Evolutionary conservation across 2,888 invertebrate genomes (phyloP).

Genomic region (Chymomyza amoena): DNA sequence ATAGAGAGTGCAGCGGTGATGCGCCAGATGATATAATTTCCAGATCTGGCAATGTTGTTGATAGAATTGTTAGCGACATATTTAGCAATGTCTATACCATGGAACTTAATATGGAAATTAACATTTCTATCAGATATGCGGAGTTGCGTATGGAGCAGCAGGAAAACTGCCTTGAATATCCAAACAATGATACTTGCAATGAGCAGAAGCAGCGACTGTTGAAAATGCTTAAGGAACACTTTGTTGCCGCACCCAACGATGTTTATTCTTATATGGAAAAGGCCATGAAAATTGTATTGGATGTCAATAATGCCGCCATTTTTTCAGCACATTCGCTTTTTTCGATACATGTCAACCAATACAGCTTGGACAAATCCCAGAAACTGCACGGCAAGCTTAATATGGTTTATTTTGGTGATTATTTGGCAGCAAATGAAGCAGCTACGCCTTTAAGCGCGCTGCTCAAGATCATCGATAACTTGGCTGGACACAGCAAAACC

Average conservation of each 20-base stretch:
- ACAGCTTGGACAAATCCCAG: conserved; percentile 19
- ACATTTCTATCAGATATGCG: conserved; percentile 35
- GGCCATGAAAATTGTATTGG: conserved; percentile 2
- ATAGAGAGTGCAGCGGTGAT: not conserved
- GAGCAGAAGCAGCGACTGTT: not conserved
- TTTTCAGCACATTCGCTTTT: conserved; percentile 25
- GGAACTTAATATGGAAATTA: conserved; percentile 35
- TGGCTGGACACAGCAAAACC: conserved; percentile 38
- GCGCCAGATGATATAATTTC: not conserved
- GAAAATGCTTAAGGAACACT: conserved; percentile 14
- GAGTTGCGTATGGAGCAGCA: conserved; percentile 5
- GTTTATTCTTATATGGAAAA: conserved; percentile 39
- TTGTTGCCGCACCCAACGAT: conserved; percentile 39
- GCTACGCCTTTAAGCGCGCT: conserved; percentile 29
- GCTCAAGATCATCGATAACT: conserved; percentile 24
- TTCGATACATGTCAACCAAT: conserved; percentile 36
- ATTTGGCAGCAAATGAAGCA: not conserved
- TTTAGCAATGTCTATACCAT: conserved; percentile 35
- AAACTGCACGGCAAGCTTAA: conserved; percentile 39
- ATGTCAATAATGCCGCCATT: not conserved
- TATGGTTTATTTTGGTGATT: conserved; percentile 27
- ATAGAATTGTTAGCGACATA: conserved; percentile 29
- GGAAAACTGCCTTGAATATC: not conserved
- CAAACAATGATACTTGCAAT: not conserved
- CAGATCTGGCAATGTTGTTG: conserved; percentile 23